These are phyloP conservation scores for Takifugu ocellatus DNA, from an alignment of 2,797 vertebrate species.

Conservation along the genomic window DNA sequence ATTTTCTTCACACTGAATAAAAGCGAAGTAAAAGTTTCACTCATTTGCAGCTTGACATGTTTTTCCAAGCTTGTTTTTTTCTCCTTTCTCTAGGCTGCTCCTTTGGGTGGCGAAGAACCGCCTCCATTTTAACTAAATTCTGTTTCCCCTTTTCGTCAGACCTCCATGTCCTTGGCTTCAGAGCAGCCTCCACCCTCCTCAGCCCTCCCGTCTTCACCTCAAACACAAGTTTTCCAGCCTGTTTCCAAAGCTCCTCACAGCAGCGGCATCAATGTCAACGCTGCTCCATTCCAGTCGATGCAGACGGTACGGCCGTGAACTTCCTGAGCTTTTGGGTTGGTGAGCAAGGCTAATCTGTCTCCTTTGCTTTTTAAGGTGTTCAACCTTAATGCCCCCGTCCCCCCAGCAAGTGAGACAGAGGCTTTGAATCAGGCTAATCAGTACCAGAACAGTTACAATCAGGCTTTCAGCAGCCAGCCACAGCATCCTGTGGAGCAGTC, in stretches of 20 bases:
- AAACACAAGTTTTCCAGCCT: constrained; percentile 91
- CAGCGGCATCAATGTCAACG: constrained; percentile 97
- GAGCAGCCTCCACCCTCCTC: constrained; percentile 87
- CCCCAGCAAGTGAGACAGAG: constrained; percentile 91
- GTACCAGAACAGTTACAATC: constrained; percentile 92
- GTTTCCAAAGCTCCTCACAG: constrained; percentile 93
- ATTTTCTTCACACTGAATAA: too few relatives aligned
- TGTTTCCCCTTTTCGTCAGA: constrained; percentile 67
- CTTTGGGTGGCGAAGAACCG: neutral
- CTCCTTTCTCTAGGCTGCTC: too few relatives aligned
- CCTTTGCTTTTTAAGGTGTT: constrained; percentile 82
- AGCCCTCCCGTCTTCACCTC: constrained; percentile 83
- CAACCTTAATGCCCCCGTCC: constrained; percentile 97
- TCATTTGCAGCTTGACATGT: neutral
- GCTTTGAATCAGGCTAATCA: constrained; percentile 87
- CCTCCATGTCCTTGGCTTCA: constrained; percentile 86
- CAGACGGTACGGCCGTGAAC: constrained; percentile 82
- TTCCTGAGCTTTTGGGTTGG: neutral
- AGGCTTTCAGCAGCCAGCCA: constrained; percentile 86
- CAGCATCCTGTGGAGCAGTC: constrained; percentile 88
- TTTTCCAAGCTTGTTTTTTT: neutral
- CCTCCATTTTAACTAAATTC: neutral
- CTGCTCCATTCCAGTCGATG: constrained; percentile 99
- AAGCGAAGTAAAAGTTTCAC: neutral
- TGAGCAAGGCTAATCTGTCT: constrained; percentile 23